phyloP scores from a whole-genome alignment of 2,113 vertebrate species.

The Onychostoma macrolepis region DNA sequence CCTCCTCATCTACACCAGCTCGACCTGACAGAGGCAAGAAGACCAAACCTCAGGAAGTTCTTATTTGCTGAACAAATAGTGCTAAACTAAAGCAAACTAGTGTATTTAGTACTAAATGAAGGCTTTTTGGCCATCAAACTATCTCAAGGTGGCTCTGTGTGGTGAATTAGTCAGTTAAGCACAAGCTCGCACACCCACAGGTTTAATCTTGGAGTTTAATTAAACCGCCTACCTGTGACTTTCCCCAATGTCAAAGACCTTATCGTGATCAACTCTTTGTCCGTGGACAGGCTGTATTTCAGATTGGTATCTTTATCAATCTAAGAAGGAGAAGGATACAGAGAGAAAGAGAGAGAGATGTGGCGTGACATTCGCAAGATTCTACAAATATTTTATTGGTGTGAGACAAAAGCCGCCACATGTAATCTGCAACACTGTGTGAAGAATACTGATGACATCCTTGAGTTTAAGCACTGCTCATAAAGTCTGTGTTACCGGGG shows the following conservation, averaged over 20 bases:
- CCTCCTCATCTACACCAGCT: constrained; percentile 74
- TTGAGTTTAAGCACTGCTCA: constrained; percentile 28
- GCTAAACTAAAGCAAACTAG: not conserved
- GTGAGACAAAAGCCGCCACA: not conserved
- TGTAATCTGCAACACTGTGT: constrained; percentile 4
- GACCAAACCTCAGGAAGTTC: not conserved
- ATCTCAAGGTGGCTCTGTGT: constrained; percentile 13
- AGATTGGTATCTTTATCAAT: constrained; percentile 79
- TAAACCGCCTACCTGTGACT: constrained; percentile 76
- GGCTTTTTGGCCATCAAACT: not conserved
- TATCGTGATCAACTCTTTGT: constrained; percentile 77
- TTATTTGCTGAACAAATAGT: not conserved
- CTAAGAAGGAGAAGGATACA: constrained; percentile 65
- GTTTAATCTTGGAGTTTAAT: constrained; percentile 39
- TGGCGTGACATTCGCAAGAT: not conserved
- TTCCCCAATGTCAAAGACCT: constrained; percentile 84
- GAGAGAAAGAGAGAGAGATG: not conserved
- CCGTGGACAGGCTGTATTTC: constrained; percentile 82
- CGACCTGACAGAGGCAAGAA: constrained; percentile 68
- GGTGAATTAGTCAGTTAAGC: constrained; percentile 21
- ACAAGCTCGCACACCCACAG: constrained; percentile 2
- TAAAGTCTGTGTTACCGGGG: not conserved
- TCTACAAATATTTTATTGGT: constrained; percentile 15
- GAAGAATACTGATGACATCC: constrained; percentile 13
- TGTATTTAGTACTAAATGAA: not conserved